A percentile compares a stretch with the other conserved stretches of the same genome.
Evolutionary conservation across 1,140 invertebrate species (phyloP).

Genomic region (Lethocerus indicus): DNA sequence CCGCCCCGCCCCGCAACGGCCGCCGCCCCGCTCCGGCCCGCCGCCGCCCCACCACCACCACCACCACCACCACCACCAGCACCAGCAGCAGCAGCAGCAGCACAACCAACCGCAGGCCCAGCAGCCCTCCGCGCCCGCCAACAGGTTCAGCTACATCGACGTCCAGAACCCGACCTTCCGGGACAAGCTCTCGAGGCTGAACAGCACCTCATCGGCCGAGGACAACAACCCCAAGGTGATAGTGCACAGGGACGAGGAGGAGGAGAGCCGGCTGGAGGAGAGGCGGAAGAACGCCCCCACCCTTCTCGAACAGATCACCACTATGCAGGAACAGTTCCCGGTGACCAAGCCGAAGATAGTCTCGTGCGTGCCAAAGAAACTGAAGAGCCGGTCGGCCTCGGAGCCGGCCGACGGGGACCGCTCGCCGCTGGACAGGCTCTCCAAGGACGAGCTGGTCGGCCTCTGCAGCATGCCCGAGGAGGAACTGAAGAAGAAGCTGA

Average conservation of each 20-base stretch:
- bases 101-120: background rate
- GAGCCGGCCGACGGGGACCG: conserved; percentile 1
- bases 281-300: conserved; percentile 8
- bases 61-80: background rate
- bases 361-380: background rate
- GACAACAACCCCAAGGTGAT: background rate
- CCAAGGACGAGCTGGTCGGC: conserved; percentile 14
- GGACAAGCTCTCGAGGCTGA: conserved; percentile 13
- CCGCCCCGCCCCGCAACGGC: background rate
- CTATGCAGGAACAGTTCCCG: conserved; percentile 12
- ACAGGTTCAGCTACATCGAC: conserved; percentile 18
- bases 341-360: conserved; percentile 16
- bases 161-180: conserved; percentile 16
- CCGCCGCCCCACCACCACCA: too few species aligned
- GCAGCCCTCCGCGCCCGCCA: background rate
- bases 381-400: background rate
- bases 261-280: background rate
- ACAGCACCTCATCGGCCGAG: background rate
- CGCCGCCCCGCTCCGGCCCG: background rate
- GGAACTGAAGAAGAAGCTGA: conserved; percentile 16
- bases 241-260: background rate
- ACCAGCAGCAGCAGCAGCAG: background rate
- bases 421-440: conserved; percentile 12
- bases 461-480: conserved; percentile 15
- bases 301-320: conserved; percentile 13